phyloP scores from a whole-genome alignment of 1,140 invertebrate species.

The Macrobrachium nipponense region DNA sequence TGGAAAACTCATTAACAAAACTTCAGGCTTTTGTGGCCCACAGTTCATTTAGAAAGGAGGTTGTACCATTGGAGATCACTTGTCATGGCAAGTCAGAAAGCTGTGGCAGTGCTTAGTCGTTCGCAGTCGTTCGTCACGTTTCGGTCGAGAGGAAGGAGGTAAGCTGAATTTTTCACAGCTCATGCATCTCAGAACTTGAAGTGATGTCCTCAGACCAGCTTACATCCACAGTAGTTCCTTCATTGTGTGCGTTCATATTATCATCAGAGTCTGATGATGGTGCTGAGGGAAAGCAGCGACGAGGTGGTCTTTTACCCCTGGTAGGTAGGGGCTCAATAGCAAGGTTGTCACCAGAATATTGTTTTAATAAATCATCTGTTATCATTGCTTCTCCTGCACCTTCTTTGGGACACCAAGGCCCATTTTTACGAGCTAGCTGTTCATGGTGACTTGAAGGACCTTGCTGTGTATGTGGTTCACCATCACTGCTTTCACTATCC shows the following conservation, averaged over 20 bases:
- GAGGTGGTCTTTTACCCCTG: constrained; percentile 1
- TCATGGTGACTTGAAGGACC: constrained; percentile 8
- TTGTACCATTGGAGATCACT: constrained; percentile 42
- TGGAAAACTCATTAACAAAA: too few species aligned
- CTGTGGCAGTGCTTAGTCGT: constrained; percentile 46
- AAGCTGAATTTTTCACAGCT: constrained; percentile 16
- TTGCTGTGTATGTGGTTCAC: constrained; percentile 36
- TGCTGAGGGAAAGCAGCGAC: constrained; percentile 39
- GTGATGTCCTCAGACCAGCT: constrained; percentile 57
- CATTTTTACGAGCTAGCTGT: constrained; percentile 28
- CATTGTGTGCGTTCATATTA: constrained; percentile 46
- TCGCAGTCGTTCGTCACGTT: constrained; percentile 37
- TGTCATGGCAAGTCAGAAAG: constrained; percentile 46
- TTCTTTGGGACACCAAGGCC: constrained; percentile 46
- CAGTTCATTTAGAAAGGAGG: constrained; percentile 12
- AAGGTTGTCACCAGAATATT: constrained; percentile 30
- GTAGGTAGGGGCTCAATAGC: constrained; percentile 8
- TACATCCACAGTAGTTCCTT: constrained; percentile 30
- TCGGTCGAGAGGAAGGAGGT: constrained; percentile 40
- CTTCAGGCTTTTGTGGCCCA: too few species aligned
- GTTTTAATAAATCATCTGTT: constrained; percentile 52
- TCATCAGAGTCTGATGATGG: constrained; percentile 52
- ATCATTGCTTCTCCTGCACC: constrained; percentile 64
- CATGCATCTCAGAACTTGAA: constrained; percentile 48
- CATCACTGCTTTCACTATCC: constrained; percentile 52